Evolutionary conservation across 1,140 invertebrate species (phyloP).

Genomic region (Zeugodacus cucurbitae): DNA sequence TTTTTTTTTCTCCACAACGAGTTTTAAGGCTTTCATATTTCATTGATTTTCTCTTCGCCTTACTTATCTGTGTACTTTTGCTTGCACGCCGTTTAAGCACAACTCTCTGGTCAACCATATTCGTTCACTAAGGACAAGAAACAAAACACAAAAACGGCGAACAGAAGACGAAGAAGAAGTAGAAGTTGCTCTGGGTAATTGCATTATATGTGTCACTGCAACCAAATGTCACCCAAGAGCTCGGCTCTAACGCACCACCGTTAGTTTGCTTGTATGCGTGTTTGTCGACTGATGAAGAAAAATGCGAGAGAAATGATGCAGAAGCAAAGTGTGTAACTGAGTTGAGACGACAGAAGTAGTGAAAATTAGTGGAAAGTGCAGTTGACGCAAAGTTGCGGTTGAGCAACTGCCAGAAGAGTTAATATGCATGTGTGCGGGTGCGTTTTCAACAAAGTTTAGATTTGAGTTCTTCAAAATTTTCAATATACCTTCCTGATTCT

Average conservation of each 20-base stretch:
- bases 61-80: neutral
- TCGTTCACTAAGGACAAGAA: neutral
- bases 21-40: conserved; percentile 8
- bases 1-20: neutral
- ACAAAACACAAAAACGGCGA: no score
- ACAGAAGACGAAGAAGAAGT: neutral
- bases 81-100: neutral
- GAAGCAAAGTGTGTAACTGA: neutral
- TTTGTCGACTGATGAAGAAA: neutral
- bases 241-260: neutral
- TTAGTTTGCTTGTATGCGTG: neutral
- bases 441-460: neutral
- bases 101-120: neutral
- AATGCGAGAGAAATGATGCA: conserved; percentile 5
- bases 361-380: conserved; percentile 14
- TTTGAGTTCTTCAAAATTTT: conserved; percentile 2
- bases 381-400: neutral
- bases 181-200: neutral
- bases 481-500: neutral
- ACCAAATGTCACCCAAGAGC: neutral
- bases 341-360: neutral
- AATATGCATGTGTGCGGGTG: neutral
- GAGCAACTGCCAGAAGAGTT: neutral
- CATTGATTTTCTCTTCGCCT: neutral
- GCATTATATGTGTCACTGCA: neutral